Conservation (phyloP, 2,797 vertebrate species). For the Hypotaenidia philippensis region DNA sequence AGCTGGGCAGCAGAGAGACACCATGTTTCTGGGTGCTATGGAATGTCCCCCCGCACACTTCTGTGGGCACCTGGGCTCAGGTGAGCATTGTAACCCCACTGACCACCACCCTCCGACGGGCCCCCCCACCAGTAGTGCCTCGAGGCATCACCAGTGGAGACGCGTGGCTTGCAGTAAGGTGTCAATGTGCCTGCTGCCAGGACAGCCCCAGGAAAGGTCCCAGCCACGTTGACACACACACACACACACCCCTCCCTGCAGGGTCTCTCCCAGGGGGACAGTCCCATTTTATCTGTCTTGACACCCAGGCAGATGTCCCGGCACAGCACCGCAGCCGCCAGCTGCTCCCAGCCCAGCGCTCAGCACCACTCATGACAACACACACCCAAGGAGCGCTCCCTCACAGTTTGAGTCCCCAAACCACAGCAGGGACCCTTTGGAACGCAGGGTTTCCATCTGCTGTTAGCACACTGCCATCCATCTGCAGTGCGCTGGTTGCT, state of each 20-base stretch:
- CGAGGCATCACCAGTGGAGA: not conserved
- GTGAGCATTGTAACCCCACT: accelerated
- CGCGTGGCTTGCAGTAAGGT: accelerated
- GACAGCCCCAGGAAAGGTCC: not conserved
- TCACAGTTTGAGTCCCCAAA: not conserved
- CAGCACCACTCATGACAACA: not conserved
- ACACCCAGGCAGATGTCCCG: not conserved
- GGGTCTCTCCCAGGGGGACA: too few relatives aligned
- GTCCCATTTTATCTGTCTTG: not conserved
- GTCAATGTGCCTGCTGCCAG: not conserved
- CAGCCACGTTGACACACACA: accelerated
- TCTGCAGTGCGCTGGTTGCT: too few relatives aligned
- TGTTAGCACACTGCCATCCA: accelerated
- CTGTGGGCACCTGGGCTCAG: accelerated
- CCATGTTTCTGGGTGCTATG: accelerated
- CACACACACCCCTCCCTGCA: not conserved
- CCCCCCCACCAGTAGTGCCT: not conserved
- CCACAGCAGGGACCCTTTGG: not conserved
- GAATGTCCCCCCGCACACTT: accelerated
- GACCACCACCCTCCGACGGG: too few relatives aligned
- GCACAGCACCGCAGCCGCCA: not conserved
- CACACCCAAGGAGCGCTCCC: not conserved
- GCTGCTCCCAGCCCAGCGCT: not conserved
- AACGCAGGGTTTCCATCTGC: accelerated
- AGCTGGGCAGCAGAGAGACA: not conserved